Conservation (phyloP, 2,888 invertebrate species). For the Seira musarum region DNA sequence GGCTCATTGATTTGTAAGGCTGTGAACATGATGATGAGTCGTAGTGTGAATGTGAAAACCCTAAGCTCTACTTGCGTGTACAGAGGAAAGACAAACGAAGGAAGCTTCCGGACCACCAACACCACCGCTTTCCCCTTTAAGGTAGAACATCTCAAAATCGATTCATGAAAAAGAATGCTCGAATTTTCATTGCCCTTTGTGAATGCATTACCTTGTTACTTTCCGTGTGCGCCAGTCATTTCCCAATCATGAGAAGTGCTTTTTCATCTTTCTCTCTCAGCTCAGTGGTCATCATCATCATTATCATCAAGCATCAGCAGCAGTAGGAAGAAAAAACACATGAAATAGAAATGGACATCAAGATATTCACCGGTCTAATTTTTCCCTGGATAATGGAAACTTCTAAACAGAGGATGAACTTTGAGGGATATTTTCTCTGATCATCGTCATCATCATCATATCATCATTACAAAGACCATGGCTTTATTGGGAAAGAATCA, state of each 20-base stretch:
- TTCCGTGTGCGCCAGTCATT: conserved; percentile 53
- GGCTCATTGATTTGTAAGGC: no score
- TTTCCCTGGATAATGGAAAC: neutral
- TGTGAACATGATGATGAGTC: no score
- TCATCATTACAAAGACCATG: neutral
- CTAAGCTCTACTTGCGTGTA: neutral
- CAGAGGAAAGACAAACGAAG: no score
- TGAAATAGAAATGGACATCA: neutral
- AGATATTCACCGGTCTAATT: conserved; percentile 4
- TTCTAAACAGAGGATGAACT: neutral
- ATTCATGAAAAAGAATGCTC: neutral
- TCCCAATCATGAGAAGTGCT: conserved; percentile 61
- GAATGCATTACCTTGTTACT: conserved; percentile 28
- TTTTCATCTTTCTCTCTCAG: conserved; percentile 52
- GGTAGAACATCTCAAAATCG: neutral
- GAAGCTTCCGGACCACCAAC: neutral
- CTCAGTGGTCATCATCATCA: conserved; percentile 47
- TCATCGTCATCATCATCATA: neutral
- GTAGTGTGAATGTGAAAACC: neutral
- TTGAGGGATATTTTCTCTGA: conserved; percentile 7
- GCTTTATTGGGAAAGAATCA: neutral
- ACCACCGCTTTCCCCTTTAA: neutral
- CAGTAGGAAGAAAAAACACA: no score
- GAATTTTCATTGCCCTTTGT: neutral
- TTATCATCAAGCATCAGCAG: conserved; percentile 35